Base-by-base conservation (phyloP, 2,113 vertebrate species). In the Alectura lathami region DNA sequence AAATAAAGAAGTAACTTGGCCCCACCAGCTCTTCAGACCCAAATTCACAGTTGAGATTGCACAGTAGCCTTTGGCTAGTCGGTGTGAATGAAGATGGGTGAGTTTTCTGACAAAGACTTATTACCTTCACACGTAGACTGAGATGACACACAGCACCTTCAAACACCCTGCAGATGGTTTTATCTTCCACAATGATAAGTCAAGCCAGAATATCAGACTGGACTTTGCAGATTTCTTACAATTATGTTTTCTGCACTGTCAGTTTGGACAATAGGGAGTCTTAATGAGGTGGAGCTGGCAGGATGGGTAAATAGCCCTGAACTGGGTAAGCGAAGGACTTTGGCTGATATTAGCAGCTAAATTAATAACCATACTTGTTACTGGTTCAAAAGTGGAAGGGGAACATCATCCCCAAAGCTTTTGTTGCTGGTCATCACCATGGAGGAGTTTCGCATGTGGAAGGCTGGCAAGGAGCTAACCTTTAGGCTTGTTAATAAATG, bases 401-500 rank as follows among this genome's bases (percentile, higher is more conserved):
- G 72, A 83, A 78, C 75, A 70, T 51, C 75, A 57, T 66, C 84
- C 75, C 78, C 27, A 32, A 56, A 60, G 76, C 21, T 40, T 53
- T 53, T 23, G 23, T 20, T 24, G 3, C 30, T 6, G 0, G 5
- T 36, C 69, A 47, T 18, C 83, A 66, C 27, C 8, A 11, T 34
- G 83, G 26, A 85, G 68, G 79, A 81, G 88, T n/a, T 86, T 88
- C 83, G 82, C 50, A 83, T 60, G 93, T 0, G 29, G 47, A 88
- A 9, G n/a, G 53, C 67, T 88, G 87, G 75, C 72, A 63, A 70
- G 68, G 38, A 77, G 21, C 68, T 88, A 20, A 86, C 47, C 66
- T 90, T 88, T 72, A 9, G 42, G 50, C 68, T 95, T 91, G 91
- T 96, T 96, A 95, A 94, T 95, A 68, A 97, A 36, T 94, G 75